These are phyloP conservation scores for Sanderia malayensis DNA, from an alignment of 30 jellyfish, hydroid and myxozoan species.

Conservation along the genomic window DNA sequence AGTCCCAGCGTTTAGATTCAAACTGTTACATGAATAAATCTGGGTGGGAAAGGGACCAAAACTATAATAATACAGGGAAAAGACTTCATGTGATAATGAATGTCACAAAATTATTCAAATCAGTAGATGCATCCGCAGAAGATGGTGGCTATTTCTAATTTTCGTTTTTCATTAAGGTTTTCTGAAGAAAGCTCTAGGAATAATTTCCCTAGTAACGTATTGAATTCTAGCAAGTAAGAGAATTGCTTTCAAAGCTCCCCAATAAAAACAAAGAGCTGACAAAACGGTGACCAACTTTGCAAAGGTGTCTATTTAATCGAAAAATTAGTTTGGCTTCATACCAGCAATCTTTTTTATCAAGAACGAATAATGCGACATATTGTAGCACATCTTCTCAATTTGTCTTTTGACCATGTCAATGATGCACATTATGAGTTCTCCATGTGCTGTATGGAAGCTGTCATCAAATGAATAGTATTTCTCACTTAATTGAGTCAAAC, in stretches of 20 bases:
- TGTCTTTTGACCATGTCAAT: not conserved
- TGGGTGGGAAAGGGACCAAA: not conserved
- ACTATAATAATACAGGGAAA: not conserved
- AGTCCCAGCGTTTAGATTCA: not conserved
- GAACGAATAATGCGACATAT: not conserved
- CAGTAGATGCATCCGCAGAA: not conserved
- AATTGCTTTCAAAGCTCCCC: not conserved
- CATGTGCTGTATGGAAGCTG: not conserved
- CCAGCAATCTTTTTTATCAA: not conserved
- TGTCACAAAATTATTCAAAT: not conserved
- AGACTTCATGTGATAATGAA: not conserved
- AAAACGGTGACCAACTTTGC: conserved; percentile 1
- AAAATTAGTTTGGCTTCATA: not conserved
- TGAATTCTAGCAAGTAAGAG: too few relatives aligned
- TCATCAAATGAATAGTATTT: not conserved
- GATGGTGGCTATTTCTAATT: not conserved
- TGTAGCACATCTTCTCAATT: not conserved
- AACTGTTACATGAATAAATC: not conserved
- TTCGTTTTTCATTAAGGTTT: not conserved
- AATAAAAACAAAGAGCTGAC: not conserved
- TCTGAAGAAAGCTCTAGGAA: not conserved
- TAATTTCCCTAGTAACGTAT: not conserved
- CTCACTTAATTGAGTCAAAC: not conserved
- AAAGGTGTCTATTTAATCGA: not conserved
- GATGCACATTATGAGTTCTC: not conserved